phyloP scores from a whole-genome alignment of 1,140 invertebrate genomes.

The Drosophila pandora region DNA sequence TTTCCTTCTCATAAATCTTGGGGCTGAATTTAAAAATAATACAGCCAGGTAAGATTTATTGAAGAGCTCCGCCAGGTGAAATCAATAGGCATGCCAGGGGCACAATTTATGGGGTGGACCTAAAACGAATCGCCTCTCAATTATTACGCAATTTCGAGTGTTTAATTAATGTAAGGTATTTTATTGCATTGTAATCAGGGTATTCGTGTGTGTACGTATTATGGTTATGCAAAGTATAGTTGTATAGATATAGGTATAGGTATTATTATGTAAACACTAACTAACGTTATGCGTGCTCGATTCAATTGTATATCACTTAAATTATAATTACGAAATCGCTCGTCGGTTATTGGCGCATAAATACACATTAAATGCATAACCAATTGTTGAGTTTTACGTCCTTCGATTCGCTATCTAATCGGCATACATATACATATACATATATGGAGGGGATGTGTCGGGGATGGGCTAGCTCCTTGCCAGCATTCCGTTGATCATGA shows the following conservation, averaged over 20 bases:
- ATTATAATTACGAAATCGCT: constrained; percentile 71
- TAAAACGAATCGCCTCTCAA: constrained; percentile 43
- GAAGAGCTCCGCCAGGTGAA: constrained; percentile 24
- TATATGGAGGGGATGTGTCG: not conserved
- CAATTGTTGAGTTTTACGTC: constrained; percentile 35
- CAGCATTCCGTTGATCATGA: constrained; percentile 96
- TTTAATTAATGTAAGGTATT: constrained; percentile 59
- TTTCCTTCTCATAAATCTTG: constrained; percentile 54
- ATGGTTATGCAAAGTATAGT: constrained; percentile 38
- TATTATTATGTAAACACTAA: constrained; percentile 63
- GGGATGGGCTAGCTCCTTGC: constrained; percentile 69
- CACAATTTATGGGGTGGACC: constrained; percentile 19
- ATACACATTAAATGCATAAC: constrained; percentile 72
- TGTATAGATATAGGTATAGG: constrained; percentile 29
- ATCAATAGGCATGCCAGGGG: constrained; percentile 40
- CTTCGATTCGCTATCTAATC: not conserved
- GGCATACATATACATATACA: not conserved
- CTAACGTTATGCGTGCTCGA: constrained; percentile 66
- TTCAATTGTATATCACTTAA: constrained; percentile 75
- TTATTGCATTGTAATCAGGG: constrained; percentile 53
- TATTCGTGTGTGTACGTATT: constrained; percentile 48
- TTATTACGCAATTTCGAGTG: constrained; percentile 60
- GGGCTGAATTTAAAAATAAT: constrained; percentile 49
- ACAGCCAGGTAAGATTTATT: constrained; percentile 53
- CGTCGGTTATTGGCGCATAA: constrained; percentile 69